These are phyloP conservation scores for Ditula angustiorana DNA, from an alignment of 2,888 invertebrate species.

Conservation along the genomic window DNA sequence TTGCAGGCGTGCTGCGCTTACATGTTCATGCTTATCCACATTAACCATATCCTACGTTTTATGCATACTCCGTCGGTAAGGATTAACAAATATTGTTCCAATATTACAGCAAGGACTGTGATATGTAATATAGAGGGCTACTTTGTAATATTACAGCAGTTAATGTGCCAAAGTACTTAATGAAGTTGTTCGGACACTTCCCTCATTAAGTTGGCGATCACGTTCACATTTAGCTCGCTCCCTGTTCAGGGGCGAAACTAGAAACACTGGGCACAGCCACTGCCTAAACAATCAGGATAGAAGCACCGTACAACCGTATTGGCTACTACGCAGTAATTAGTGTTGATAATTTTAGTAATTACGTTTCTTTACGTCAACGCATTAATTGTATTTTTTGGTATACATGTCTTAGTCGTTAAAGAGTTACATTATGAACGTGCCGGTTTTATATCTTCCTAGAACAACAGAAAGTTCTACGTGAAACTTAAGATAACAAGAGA, in stretches of 20 bases:
- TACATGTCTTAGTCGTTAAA: no score
- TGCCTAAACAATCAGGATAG: slow-evolving; percentile 19
- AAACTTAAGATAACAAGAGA: slow-evolving; percentile 2
- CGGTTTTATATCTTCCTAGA: neutral
- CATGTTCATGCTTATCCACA: slow-evolving; percentile 49
- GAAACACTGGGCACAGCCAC: neutral
- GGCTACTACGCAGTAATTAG: neutral
- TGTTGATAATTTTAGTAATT: neutral
- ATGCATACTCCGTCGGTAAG: no score
- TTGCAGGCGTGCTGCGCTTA: slow-evolving; percentile 47
- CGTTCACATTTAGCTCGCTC: slow-evolving; percentile 26
- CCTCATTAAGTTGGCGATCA: slow-evolving; percentile 29
- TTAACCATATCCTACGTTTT: slow-evolving; percentile 35
- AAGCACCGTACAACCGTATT: slow-evolving; percentile 4
- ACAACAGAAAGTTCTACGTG: neutral
- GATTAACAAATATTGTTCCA: no score
- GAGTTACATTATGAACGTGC: neutral
- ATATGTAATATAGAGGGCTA: neutral
- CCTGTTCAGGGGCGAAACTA: neutral
- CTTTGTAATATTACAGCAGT: slow-evolving; percentile 8
- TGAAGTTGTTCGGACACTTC: slow-evolving; percentile 21
- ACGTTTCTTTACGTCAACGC: neutral
- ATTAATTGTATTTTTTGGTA: no score
- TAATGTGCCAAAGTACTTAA: slow-evolving; percentile 15
- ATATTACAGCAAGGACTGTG: no score